Percentiles rank a stretch among this genome's conserved stretches.
These are phyloP conservation scores for Coreoperca whiteheadi DNA, from an alignment of 2,113 vertebrate species.

Conservation along the genomic window DNA sequence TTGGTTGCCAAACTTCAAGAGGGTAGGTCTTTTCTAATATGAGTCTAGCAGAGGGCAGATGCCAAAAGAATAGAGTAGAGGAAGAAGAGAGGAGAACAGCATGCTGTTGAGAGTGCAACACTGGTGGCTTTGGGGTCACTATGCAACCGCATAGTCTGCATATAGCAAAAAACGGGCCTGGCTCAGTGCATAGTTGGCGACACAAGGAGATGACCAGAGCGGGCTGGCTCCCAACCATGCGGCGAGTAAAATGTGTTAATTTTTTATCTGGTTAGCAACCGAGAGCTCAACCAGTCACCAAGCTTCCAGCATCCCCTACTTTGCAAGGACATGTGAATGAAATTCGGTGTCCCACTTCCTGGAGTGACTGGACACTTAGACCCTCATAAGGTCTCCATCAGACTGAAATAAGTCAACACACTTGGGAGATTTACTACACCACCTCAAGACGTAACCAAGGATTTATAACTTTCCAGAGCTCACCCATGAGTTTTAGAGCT, in stretches of 20 bases:
- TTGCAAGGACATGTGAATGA: neutral
- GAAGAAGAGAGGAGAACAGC: too few species aligned
- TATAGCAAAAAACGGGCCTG: too few species aligned
- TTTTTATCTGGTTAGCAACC: too few species aligned
- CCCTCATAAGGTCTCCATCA: neutral
- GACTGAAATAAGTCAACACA: neutral
- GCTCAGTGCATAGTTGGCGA: too few species aligned
- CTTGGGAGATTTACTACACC: neutral
- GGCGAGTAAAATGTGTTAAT: too few species aligned
- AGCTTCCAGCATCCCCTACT: neutral
- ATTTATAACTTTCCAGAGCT: constrained; percentile 12
- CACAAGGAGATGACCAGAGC: too few species aligned
- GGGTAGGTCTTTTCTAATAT: neutral
- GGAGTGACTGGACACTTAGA: neutral
- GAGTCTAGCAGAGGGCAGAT: neutral
- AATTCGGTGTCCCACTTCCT: neutral
- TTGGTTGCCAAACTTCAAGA: neutral
- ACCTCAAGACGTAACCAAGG: neutral
- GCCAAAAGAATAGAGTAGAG: too few species aligned
- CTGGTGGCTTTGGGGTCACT: too few species aligned
- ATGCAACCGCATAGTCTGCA: too few species aligned
- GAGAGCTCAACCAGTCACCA: neutral
- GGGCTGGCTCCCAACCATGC: too few species aligned
- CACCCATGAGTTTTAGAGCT: constrained; percentile 85
- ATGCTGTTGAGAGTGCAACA: too few species aligned